Evolutionary conservation across 2,113 vertebrate genomes (phyloP).

Genomic region (Nothobranchius kuhntae): DNA sequence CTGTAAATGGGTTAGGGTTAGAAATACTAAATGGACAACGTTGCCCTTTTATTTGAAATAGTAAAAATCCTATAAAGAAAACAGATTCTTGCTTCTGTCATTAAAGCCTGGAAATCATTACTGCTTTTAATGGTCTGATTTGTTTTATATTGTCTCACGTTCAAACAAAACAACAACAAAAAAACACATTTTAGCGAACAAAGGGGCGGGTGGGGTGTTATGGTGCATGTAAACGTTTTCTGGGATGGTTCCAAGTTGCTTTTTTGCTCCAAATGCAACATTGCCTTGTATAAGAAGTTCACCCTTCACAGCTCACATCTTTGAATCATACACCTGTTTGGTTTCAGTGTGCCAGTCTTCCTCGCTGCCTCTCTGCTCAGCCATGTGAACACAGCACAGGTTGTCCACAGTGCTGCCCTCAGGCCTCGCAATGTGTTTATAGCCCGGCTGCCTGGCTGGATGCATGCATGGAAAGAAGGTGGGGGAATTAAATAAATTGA

Average conservation of each 20-base stretch:
- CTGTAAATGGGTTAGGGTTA: too few relatives aligned
- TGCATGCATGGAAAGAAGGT: constrained; percentile 51
- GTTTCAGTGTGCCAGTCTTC: constrained; percentile 79
- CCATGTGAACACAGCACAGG: constrained; percentile 81
- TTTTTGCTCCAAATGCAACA: constrained; percentile 74
- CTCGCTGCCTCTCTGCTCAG: constrained; percentile 77
- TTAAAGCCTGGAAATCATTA: too few relatives aligned
- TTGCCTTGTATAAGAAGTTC: constrained; percentile 74
- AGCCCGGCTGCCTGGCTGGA: constrained; percentile 58
- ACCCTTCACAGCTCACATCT: constrained; percentile 80
- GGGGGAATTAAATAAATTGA: constrained; percentile 74
- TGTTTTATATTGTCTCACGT: neutral
- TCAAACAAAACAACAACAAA: constrained; percentile 32
- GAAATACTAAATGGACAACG: too few relatives aligned
- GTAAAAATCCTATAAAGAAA: too few relatives aligned
- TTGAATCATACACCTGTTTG: constrained; percentile 83
- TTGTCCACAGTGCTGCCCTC: constrained; percentile 80
- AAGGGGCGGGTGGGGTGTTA: constrained; percentile 14
- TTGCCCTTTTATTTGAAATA: too few relatives aligned
- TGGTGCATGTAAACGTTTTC: constrained; percentile 67
- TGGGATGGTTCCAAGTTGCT: constrained; percentile 69
- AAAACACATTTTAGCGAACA: constrained; percentile 20
- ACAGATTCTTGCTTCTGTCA: too few relatives aligned
- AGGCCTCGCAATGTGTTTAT: constrained; percentile 82
- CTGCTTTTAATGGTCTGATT: too few relatives aligned